These are phyloP conservation scores for Indicator maculatus DNA, from an alignment of 2,113 vertebrate genomes.

Conservation along the genomic window DNA sequence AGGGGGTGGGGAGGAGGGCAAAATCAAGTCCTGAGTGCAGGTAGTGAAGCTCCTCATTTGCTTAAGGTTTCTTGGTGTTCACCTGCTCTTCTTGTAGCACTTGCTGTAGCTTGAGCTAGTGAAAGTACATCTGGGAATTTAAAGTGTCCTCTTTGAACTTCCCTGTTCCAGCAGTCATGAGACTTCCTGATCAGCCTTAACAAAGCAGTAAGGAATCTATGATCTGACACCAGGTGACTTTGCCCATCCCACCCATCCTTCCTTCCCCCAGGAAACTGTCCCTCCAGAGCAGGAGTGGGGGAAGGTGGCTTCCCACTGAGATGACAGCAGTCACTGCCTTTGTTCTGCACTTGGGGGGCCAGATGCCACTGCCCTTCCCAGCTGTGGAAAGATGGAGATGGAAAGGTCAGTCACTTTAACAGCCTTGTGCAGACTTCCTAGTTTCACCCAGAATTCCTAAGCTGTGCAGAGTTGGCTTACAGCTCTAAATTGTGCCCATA, in stretches of 20 bases:
- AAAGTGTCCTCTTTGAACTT: background rate
- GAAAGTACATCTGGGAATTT: background rate
- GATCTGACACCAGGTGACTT: accelerated
- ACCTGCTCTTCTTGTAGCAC: background rate
- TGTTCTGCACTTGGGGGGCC: background rate
- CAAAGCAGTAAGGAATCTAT: background rate
- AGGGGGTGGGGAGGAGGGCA: background rate
- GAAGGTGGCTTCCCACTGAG: background rate
- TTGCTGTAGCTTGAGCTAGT: background rate
- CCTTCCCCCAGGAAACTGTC: background rate
- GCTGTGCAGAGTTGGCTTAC: background rate
- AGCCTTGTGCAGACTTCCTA: background rate
- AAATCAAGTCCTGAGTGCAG: background rate
- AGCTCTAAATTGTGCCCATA: background rate
- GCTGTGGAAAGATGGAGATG: background rate
- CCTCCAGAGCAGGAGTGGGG: background rate
- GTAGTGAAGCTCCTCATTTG: background rate
- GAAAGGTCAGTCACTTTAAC: background rate
- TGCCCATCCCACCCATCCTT: background rate
- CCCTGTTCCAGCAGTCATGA: background rate
- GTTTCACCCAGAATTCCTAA: background rate
- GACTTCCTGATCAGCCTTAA: background rate
- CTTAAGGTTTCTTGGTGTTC: background rate
- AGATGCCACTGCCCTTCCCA: background rate
- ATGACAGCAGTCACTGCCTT: background rate